Evolutionary conservation across 2,113 vertebrate species (phyloP).

Genomic region (Paradoxurus hermaphroditus): DNA sequence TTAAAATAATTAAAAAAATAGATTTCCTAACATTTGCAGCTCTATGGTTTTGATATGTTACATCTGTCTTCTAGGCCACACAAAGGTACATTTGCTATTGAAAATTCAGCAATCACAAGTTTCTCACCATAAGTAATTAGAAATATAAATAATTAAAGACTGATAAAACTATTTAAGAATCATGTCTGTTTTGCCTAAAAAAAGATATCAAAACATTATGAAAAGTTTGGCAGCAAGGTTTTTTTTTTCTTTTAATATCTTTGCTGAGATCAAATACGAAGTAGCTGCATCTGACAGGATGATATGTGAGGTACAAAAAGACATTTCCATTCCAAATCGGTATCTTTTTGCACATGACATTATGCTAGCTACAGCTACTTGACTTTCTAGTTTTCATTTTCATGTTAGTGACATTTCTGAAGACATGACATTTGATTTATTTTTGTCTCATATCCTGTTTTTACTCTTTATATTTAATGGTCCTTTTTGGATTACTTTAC

Average conservation of each 20-base stretch:
- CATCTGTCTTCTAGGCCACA: neutral
- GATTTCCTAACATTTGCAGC: neutral
- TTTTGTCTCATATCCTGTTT: neutral
- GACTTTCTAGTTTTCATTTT: neutral
- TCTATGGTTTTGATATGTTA: neutral
- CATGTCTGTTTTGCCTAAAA: neutral
- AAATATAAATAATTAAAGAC: neutral
- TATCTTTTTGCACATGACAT: neutral
- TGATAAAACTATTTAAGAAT: neutral
- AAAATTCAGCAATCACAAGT: neutral
- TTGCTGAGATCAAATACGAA: constrained; percentile 5
- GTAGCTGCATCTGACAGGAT: neutral
- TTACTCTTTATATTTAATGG: neutral
- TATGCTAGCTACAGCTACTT: neutral
- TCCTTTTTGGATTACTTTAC: neutral
- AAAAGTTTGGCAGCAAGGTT: neutral
- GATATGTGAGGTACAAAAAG: neutral
- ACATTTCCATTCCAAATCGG: neutral
- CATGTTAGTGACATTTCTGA: neutral
- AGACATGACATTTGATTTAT: neutral
- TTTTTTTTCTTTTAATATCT: neutral
- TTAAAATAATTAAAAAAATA: no score
- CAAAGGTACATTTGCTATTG: neutral
- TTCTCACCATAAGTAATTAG: neutral
- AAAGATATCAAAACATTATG: neutral